Evolutionary conservation across 2,888 invertebrate genomes (phyloP), one percentile per base, ranked within the genome.

Genomic region (Phalera bucephala): DNA sequence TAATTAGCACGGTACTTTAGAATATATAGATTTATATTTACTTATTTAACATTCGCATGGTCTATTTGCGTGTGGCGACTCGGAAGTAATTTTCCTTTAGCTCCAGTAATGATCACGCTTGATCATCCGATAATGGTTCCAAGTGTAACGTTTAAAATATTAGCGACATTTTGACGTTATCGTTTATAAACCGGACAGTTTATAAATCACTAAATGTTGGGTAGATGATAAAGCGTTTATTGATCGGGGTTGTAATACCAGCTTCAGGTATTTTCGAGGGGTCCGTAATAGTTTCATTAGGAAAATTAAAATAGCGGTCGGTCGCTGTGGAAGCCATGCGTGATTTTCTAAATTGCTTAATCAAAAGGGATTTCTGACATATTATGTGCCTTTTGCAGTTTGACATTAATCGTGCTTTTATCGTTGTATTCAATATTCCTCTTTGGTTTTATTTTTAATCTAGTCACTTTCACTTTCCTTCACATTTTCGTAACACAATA

Each of bases 21-120:
- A 37, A 33, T 33, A 40, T 36, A 45, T 33, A 45, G 30, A 31
- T 31, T 43, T 46, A 36, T n/a, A n/a, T n/a, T n/a, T 36, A n/a
- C n/a, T 23, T 23, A 46, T 45, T 46, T 42, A 42, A 63, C 39
- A 52, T 50, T 61, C 59, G 62, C 61, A 44, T 52, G 51, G 49
- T 52, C 56, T 41, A 63, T 66, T 72, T 70, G 70, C 72, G 72
- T 74, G 72, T 62, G 64, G 62, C 63, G 58, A 68, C 57, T 72
- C 13, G 27, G 27, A 27, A 27, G 71, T 67, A 74, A 79, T 79
- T 75, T 74, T 64, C 69, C 54, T 66, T 56, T 58, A 59, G 64
- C 62, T 60, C 60, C 63, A 68, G 70, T 76, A 76, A 76, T 68
- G 47, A 53, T 42, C 35, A 58, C 57, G 58, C 44, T 60, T 59